Conservation (phyloP, 1,140 invertebrate genomes). For the Lysiphlebus fabarum region DNA sequence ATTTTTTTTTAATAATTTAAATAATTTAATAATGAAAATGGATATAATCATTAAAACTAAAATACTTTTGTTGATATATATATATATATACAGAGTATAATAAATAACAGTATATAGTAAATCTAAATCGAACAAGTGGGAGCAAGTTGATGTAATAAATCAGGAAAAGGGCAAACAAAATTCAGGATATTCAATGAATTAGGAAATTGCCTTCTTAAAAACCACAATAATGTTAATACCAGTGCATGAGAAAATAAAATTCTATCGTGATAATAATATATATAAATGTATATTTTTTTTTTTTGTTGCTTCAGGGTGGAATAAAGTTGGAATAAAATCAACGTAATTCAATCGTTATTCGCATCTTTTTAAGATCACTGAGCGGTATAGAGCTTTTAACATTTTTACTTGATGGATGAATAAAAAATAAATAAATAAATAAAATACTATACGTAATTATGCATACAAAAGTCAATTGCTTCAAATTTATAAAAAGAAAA, state of each 20-base stretch:
- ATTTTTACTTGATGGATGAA: slow-evolving; percentile 19
- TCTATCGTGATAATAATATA: too few species aligned
- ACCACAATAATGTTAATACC: slow-evolving; percentile 53
- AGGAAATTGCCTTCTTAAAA: slow-evolving; percentile 55
- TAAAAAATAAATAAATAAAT: too few species aligned
- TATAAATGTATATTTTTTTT: too few species aligned
- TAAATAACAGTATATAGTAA: too few species aligned
- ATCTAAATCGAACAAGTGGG: slow-evolving; percentile 36
- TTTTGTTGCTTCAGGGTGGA: slow-evolving; percentile 33
- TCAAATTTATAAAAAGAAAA: neutral
- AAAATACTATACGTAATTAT: slow-evolving; percentile 9
- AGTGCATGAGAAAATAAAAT: neutral
- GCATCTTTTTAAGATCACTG: slow-evolving; percentile 43
- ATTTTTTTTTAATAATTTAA: too few species aligned
- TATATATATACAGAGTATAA: too few species aligned
- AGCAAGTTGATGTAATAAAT: slow-evolving; percentile 44
- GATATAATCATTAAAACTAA: too few species aligned
- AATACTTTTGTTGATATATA: too few species aligned
- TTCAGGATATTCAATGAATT: slow-evolving; percentile 39
- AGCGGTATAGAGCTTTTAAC: slow-evolving; percentile 2
- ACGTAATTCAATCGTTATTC: slow-evolving; percentile 53
- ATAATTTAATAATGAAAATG: too few species aligned
- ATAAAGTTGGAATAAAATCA: slow-evolving; percentile 53
- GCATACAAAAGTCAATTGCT: slow-evolving; percentile 1
- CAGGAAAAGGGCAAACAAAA: slow-evolving; percentile 28